A percentile compares a stretch with the other conserved stretches of the same genome.
Conservation (phyloP, 2,797 vertebrate genomes). For the Enteromius trimaculatus region DNA sequence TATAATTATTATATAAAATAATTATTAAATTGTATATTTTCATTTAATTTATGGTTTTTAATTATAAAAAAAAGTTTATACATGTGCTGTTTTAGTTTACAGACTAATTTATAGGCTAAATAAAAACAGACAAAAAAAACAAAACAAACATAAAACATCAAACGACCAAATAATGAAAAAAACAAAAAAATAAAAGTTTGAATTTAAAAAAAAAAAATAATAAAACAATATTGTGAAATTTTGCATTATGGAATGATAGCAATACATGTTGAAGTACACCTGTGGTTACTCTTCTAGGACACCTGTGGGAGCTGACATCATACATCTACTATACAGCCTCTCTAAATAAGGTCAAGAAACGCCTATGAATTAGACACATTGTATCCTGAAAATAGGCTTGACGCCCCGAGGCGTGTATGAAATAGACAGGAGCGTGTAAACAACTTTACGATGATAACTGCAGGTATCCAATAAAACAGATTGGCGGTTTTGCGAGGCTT, state of each 20-base stretch:
- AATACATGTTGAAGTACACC: background rate
- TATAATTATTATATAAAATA: too few relatives aligned
- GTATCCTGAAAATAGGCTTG: constrained; percentile 56
- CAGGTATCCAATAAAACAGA: constrained; percentile 59
- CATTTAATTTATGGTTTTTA: too few relatives aligned
- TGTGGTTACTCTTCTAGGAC: background rate
- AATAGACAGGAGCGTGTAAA: constrained; percentile 41
- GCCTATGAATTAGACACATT: constrained; percentile 49
- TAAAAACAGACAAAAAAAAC: too few relatives aligned
- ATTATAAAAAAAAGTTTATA: too few relatives aligned
- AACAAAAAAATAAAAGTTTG: background rate
- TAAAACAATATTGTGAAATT: background rate
- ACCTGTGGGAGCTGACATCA: constrained; percentile 26
- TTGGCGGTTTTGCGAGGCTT: constrained; percentile 56
- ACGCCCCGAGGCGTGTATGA: constrained; percentile 30
- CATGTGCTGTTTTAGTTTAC: too few relatives aligned
- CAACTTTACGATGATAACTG: constrained; percentile 61
- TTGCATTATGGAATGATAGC: background rate
- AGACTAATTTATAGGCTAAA: too few relatives aligned
- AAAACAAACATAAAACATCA: background rate
- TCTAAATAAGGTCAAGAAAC: constrained; percentile 9
- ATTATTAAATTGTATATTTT: too few relatives aligned
- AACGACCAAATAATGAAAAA: background rate
- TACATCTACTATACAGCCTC: background rate
- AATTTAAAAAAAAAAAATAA: background rate